Conservation (phyloP, 2,797 vertebrate genomes). For the Pseudochirops cupreus region DNA sequence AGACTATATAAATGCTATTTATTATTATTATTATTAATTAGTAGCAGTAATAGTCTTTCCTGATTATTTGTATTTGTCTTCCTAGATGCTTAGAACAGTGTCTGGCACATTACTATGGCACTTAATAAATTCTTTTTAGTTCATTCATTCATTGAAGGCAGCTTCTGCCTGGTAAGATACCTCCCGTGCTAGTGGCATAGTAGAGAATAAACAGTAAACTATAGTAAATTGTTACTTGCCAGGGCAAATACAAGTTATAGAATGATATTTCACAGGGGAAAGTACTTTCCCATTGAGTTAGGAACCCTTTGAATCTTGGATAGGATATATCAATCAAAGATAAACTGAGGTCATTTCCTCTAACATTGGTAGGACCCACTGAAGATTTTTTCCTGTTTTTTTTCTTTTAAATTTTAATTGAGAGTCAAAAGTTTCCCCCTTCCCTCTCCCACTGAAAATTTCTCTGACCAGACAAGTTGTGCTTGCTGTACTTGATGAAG, state of each 20-base stretch:
- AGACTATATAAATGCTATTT: not conserved
- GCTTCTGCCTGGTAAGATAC: not conserved
- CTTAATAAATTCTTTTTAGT: not conserved
- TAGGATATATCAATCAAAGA: not conserved
- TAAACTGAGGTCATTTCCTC: not conserved
- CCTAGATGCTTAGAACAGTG: not conserved
- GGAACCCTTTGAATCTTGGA: not conserved
- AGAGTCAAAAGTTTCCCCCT: not conserved
- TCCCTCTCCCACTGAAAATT: not conserved
- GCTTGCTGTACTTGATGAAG: not conserved
- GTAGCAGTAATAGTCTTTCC: too few species aligned
- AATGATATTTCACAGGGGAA: not conserved
- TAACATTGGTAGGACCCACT: not conserved
- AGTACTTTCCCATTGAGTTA: not conserved
- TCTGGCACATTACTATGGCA: not conserved
- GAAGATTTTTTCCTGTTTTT: not conserved
- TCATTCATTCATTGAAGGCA: not conserved
- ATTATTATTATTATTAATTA: too few species aligned
- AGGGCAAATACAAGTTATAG: not conserved
- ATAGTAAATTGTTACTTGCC: not conserved
- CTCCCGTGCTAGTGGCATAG: not conserved
- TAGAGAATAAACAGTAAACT: not conserved
- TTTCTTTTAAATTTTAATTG: not conserved
- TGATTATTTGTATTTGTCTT: not conserved
- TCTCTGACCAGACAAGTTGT: not conserved